Base-by-base conservation (phyloP, 2,797 vertebrate species). In the Poeciliopsis presidionis region DNA sequence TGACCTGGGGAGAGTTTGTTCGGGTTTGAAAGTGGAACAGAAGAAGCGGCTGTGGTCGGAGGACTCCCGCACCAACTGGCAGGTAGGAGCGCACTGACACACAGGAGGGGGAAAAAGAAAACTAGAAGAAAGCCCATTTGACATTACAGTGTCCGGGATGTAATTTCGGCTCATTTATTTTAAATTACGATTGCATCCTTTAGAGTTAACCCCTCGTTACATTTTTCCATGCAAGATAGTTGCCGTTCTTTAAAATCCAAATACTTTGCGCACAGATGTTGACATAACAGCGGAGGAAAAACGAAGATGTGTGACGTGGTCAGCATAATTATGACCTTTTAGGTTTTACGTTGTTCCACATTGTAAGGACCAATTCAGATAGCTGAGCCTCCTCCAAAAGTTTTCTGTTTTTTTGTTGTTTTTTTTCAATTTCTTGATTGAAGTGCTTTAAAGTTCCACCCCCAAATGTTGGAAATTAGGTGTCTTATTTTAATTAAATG, bases 81-180 rank as follows among this genome's bases (percentile, higher is more conserved):
- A 79, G 84, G 82, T 79, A 81, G 84, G 79, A 77, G 11, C 67
- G 69, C 13, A 28, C 33, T 16, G 30, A 51, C 46, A 57, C 67
- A 73, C 80, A 61, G 4, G 59, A 88, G 91, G 88, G 90, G 75
- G 84, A 82, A 53, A 67, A 16, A 22, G 7, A 14, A 28, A 43
- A 20, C 3, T 41, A 39, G n/a, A 7, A n/a, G 25, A n/a, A n/a
- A 55, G 51, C 51, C 22, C 30, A 7, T 33, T 63, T 63, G 59
- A 63, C 30, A 7, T 63, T 16, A 36, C 30, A 8, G 30, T 5
- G n/a, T 59, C 55, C 28, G 30, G 13, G 28, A 33, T 61, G 57
- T 61, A 36, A 36, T 63, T 28, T 8, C 30, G 6, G 30, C 16
- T 20, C 8, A 33, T 63, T 36, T 63, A 36, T 63, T 63, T 63